Base-by-base conservation (phyloP, 2,797 vertebrate genomes). In the Silurus aristotelis region DNA sequence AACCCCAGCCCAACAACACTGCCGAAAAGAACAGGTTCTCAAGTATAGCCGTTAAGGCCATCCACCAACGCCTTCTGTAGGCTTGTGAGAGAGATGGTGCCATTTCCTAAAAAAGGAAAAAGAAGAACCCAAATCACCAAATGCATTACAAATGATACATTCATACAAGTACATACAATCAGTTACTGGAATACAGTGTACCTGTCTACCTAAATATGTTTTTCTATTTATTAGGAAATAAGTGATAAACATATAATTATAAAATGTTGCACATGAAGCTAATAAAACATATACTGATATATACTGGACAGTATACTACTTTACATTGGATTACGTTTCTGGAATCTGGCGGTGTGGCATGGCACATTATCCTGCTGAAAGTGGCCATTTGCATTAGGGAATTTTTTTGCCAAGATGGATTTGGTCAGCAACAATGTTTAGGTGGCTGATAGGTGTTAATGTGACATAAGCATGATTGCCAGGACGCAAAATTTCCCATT, bases 21-120 rank as follows among this genome's bases (percentile, higher is more conserved):
- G 97, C 97, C 0, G 96, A 97, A 89, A 95, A 97, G 82, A 97
- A 92, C 84, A 97, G 93, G 87, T 97, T 97, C 89, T 97, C 97
- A 27, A 97, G 17, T 27, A 97, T 94, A 0, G 97, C 95, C 0
- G 95, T 95, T 87, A 93, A 72, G 0, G 96, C 96, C 95, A 97
- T 97, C 96, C 96, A 97, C 96, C 96, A 97, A 87, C 96, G 95
- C 89, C 96, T 89, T 81, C 87, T 87, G 88, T 94, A 96, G 0
- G 97, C 96, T 91, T 95, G 95, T 20, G 93, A 89, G 86, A 97
- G 92, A 63, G 95, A 95, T 38, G 96, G 96, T 31, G 96, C 96
- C 97, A 97, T 97, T 72, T 73, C 25, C 48, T 78, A 61, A 31
- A n/a, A 46, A 31, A 80, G 7, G 70, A 10, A 81, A 2, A 73